Base-by-base conservation (phyloP, 1,140 invertebrate genomes). In the Colletes gigas region DNA sequence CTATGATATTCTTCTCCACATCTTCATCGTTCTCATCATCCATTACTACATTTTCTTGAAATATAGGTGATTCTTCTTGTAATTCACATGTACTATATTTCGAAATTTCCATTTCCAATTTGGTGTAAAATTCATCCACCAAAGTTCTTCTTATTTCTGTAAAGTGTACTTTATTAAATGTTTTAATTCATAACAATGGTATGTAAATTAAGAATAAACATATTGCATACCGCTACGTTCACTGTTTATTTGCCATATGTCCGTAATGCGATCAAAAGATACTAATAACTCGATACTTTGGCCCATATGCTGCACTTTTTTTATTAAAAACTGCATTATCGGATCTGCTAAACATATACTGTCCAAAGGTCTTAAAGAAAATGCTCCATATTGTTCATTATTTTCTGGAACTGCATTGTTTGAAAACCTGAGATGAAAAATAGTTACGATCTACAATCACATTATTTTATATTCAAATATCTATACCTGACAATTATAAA, bases 401-500 rank as follows among this genome's bases (percentile, higher is more conserved):
- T 86, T 85, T 80, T 91, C 88, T 10, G 44, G 65, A 67, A 75
- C 68, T 77, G 87, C 88, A 74, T 52, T 41, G 76, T 52, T 65
- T 15, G 52, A 65, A 39, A 52, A 57, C 54, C 83, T 55, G 47
- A 19, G 55, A 50, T 55, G n/a, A 39, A 81, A 74, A 84, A 73
- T 67, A 78, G 60, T 76, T 55, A 50, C 30, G 2, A 47, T 39
- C 54, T 75, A 66, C 62, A 14, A 47, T 30, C 10, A 47, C 14
- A 55, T 54, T 12, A 17, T 5, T 17, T 9, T 47, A 47, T 3
- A 55, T 66, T 65, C 1, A 57, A 41, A 65, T 50, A 73, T 0
- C n/a, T 41, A 72, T 79, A 94, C 93, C 91, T 93, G 55, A 83
- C 77, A 78, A 95, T 93, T 52, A 95, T 88, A 91, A 95, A 95